Percentiles rank a stretch among this genome's conserved stretches.
Evolutionary conservation across 2,113 vertebrate species (phyloP).

Genomic region (Alethe castanea): DNA sequence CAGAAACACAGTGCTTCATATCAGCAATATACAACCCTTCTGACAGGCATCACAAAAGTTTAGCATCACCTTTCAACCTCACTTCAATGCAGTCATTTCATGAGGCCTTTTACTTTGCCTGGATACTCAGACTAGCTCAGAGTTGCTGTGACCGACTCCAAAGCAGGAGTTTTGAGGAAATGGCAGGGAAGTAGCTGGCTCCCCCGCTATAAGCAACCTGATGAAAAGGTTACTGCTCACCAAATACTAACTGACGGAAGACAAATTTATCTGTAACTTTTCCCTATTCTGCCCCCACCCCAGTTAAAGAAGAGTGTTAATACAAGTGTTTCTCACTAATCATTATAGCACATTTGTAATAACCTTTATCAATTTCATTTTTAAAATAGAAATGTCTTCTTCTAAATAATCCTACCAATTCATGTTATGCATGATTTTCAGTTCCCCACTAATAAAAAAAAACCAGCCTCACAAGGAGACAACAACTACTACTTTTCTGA

Average conservation of each 20-base stretch:
- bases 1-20: background rate
- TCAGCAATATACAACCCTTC: background rate
- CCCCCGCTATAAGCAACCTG: background rate
- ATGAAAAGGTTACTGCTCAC: background rate
- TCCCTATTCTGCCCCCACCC: background rate
- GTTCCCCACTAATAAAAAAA: background rate
- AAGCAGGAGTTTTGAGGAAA: background rate
- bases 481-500: background rate
- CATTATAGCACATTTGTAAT: background rate
- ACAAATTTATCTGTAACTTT: background rate
- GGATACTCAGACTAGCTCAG: fast-evolving
- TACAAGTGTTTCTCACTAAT: background rate
- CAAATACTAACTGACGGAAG: background rate
- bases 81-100: background rate
- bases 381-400: background rate
- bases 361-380: background rate
- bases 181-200: background rate
- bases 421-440: background rate
- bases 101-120: background rate
- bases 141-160: background rate
- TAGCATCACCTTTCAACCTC: background rate
- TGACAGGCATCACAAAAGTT: background rate
- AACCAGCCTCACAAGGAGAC: background rate
- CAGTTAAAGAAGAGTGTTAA: background rate
- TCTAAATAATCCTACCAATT: background rate